Evolutionary conservation across 2,797 vertebrate genomes (phyloP).

Genomic region (Typhlichthys subterraneus): DNA sequence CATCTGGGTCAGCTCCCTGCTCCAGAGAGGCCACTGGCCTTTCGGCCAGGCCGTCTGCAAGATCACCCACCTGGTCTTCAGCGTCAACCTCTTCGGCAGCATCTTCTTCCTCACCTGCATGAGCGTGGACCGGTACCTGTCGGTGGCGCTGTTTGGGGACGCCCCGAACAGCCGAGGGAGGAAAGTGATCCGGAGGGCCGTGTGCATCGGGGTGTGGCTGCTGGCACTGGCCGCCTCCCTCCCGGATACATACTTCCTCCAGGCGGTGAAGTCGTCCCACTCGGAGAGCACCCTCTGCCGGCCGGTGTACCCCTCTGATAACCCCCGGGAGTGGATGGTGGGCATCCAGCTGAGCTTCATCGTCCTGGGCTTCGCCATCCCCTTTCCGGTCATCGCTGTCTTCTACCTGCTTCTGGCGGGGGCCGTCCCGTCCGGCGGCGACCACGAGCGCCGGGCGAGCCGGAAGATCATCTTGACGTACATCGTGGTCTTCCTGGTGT

Average conservation of each 20-base stretch:
- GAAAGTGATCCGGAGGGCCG: conserved; percentile 71
- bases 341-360: conserved; percentile 87
- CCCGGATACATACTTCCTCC: conserved; percentile 89
- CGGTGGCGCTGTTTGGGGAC: conserved; percentile 68
- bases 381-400: conserved; percentile 83
- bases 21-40: conserved; percentile 88
- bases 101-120: conserved; percentile 93
- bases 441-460: conserved; percentile 81
- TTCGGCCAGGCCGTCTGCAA: conserved; percentile 88
- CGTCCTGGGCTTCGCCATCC: conserved; percentile 86
- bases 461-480: conserved; percentile 86
- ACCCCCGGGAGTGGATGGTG: conserved; percentile 81
- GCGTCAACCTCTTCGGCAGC: conserved; percentile 89
- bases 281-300: conserved; percentile 81
- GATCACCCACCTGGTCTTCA: conserved; percentile 88
- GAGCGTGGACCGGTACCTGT: conserved; percentile 89
- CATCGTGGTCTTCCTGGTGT: conserved; percentile 87
- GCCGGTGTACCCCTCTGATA: conserved; percentile 82
- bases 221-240: conserved; percentile 83
- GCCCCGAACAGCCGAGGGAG: conserved; percentile 64
- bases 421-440: conserved; percentile 67
- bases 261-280: conserved; percentile 73
- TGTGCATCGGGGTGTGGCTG: conserved; percentile 87
- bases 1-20: conserved; percentile 85
- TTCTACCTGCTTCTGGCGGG: conserved; percentile 85